These are phyloP conservation scores for Aphrocallistes beatrix DNA, from an alignment of 37 sponge, comb jelly and placozoan species.

Conservation along the genomic window DNA sequence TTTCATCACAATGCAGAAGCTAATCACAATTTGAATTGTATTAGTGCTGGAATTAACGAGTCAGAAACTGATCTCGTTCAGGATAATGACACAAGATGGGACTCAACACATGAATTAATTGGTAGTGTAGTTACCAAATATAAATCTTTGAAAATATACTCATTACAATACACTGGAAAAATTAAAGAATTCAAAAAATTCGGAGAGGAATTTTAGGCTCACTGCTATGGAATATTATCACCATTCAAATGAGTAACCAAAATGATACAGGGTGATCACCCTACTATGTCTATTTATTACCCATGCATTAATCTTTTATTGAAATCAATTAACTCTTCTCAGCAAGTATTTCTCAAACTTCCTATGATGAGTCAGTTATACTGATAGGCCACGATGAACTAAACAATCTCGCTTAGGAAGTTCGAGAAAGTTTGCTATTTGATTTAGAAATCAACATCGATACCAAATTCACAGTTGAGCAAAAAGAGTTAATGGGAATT, in stretches of 20 bases:
- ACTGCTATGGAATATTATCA: neutral
- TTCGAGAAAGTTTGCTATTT: too few relatives aligned
- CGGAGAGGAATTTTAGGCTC: conserved; percentile 7
- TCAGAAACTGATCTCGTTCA: neutral
- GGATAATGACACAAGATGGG: conserved; percentile 17
- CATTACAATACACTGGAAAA: neutral
- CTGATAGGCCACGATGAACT: too few relatives aligned
- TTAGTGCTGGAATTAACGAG: neutral
- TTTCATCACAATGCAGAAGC: neutral
- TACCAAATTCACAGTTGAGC: too few relatives aligned
- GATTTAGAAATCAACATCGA: too few relatives aligned
- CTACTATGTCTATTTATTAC: neutral
- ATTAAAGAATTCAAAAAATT: neutral
- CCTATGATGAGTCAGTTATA: too few relatives aligned
- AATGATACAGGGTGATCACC: neutral
- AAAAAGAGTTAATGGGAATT: too few relatives aligned
- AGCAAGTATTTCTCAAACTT: too few relatives aligned
- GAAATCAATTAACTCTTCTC: neutral
- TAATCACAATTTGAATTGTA: neutral
- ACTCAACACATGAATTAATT: conserved; percentile 6
- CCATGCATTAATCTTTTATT: neutral
- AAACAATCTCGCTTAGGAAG: too few relatives aligned
- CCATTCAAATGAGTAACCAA: neutral
- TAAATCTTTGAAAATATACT: neutral
- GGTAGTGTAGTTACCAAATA: neutral